Conservation (phyloP, 1,140 invertebrate genomes). For the Plutomurus gul region DNA sequence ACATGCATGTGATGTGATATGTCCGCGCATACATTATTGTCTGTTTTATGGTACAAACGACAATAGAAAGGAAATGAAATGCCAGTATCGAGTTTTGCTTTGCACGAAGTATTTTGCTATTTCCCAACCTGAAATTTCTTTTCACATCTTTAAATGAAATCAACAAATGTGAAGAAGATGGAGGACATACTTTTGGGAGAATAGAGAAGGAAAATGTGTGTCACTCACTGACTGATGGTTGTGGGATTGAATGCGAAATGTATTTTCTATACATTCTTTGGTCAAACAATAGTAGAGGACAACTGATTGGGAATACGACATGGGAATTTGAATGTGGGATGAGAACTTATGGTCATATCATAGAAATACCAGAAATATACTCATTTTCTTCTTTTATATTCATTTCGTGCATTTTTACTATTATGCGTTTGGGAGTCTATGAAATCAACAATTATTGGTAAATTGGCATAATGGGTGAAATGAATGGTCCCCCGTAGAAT, state of each 20-base stretch:
- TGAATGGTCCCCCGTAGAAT: too few relatives aligned
- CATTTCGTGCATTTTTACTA: too few relatives aligned
- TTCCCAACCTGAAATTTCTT: slow-evolving; percentile 4
- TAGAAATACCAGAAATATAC: too few relatives aligned
- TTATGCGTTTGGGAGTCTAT: too few relatives aligned
- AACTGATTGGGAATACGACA: background rate
- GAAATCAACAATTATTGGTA: too few relatives aligned
- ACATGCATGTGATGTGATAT: too few relatives aligned
- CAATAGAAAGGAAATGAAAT: slow-evolving; percentile 18
- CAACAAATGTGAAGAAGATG: background rate
- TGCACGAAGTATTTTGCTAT: background rate
- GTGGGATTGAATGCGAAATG: background rate
- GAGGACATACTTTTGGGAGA: background rate
- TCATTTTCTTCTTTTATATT: too few relatives aligned
- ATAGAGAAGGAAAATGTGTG: background rate
- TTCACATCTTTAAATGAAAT: background rate
- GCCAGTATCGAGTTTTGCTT: background rate
- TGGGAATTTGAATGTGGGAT: background rate
- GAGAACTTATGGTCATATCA: background rate
- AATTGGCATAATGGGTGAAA: too few relatives aligned
- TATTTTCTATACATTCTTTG: background rate
- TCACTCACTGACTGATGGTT: background rate
- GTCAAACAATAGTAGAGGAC: background rate
- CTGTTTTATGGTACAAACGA: background rate
- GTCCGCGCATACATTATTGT: too few relatives aligned